These are phyloP conservation scores for Isichthys henryi DNA, from an alignment of 2,113 vertebrate species.

Conservation along the genomic window DNA sequence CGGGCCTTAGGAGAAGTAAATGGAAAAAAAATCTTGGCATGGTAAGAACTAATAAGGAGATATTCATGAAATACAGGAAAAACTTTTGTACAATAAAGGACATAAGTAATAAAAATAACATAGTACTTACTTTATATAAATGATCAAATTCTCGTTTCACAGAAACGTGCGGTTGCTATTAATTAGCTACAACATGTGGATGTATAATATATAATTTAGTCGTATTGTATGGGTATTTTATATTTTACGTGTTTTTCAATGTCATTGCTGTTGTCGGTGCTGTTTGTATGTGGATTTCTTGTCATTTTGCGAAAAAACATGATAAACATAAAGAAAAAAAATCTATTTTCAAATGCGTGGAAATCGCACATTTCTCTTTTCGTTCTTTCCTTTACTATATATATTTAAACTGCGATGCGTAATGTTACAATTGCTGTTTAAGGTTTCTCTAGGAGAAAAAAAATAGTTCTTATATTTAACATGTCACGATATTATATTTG, in stretches of 20 bases:
- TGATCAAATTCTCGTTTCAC: not conserved
- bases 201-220: not conserved
- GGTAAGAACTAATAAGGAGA: not conserved
- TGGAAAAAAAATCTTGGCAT: not conserved
- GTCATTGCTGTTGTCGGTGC: not conserved
- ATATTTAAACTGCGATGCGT: not conserved
- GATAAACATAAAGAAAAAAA: not conserved
- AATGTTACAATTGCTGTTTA: not conserved
- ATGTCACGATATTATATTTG: not conserved
- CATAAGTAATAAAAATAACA: not conserved
- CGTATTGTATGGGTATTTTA: not conserved
- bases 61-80: not conserved
- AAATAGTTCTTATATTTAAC: not conserved
- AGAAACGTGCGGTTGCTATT: not conserved
- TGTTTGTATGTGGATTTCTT: not conserved
- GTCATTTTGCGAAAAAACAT: not conserved
- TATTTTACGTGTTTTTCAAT: not conserved
- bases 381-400: not conserved
- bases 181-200: not conserved
- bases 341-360: not conserved
- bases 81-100: not conserved
- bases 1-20: not conserved
- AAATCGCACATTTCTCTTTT: not conserved
- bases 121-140: not conserved
- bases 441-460: not conserved